phyloP scores from a whole-genome alignment of 2,888 invertebrate species.

The Hirudinaria manillensis region DNA sequence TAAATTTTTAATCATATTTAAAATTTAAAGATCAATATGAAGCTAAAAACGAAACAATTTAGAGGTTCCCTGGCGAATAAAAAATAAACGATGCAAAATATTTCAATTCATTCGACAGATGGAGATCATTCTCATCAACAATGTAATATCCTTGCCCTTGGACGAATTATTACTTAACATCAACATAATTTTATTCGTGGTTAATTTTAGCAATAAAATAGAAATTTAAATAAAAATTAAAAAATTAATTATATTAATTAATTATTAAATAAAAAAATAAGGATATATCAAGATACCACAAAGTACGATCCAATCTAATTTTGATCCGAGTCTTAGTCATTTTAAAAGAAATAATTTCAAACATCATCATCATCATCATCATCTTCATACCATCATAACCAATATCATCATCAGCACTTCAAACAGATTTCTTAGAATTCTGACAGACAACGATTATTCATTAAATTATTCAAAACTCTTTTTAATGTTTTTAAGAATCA shows the following conservation, averaged over 20 bases:
- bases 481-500: conserved; percentile 22
- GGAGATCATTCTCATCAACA: not conserved
- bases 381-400: not conserved
- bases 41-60: not conserved
- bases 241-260: not conserved
- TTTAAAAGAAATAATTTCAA: no score
- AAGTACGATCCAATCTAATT: no score
- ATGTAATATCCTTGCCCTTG: no score
- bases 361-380: no score
- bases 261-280: not conserved
- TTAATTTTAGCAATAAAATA: not conserved
- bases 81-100: no score
- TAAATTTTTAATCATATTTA: not conserved
- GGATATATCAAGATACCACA: no score
- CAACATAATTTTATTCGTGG: not conserved
- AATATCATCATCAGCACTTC: conserved; percentile 7
- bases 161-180: conserved; percentile 21
- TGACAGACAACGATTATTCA: conserved; percentile 3
- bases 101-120: not conserved
- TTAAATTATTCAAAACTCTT: not conserved
- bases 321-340: no score
- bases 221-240: not conserved
- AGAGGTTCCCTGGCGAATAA: not conserved
- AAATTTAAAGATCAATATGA: not conserved
- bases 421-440: not conserved